A percentile compares a stretch with the other conserved stretches of the same genome.
phyloP scores from a whole-genome alignment of 2,797 vertebrate species.

The Bovichtus diacanthus region DNA sequence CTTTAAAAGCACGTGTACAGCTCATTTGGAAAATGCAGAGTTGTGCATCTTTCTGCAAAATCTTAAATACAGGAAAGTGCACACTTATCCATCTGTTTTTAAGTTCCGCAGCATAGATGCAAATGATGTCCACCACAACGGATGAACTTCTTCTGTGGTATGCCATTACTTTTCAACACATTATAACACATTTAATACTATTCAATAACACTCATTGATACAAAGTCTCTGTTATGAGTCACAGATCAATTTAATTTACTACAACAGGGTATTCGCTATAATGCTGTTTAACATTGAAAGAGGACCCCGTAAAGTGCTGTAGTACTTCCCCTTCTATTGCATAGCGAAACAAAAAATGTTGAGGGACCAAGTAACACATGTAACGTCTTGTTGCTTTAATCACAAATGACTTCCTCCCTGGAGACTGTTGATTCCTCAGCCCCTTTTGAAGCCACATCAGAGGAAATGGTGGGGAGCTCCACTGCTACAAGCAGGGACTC shows the following conservation, averaged over 20 bases:
- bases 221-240: not conserved
- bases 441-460: slow-evolving; percentile 71
- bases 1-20: not conserved
- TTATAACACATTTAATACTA: not conserved
- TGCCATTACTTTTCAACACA: not conserved
- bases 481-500: slow-evolving; percentile 41
- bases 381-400: slow-evolving; percentile 62
- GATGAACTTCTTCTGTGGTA: not conserved
- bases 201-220: not conserved
- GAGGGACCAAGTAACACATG: slow-evolving; percentile 46
- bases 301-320: not conserved
- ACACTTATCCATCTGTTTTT: slow-evolving; percentile 1
- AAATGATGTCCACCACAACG: not conserved
- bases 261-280: not conserved
- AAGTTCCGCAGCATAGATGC: not conserved
- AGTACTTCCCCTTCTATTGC: slow-evolving; percentile 5
- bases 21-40: slow-evolving; percentile 1
- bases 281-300: not conserved
- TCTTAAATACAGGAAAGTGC: not conserved
- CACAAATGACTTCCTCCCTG: slow-evolving; percentile 59
- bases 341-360: slow-evolving; percentile 29
- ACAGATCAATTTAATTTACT: slow-evolving; percentile 41
- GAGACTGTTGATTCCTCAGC: slow-evolving; percentile 59
- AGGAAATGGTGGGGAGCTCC: slow-evolving; percentile 55
- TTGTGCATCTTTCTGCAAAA: slow-evolving; percentile 9